Base-by-base conservation (phyloP, 2,797 vertebrate genomes). In the Mico argentatus region DNA sequence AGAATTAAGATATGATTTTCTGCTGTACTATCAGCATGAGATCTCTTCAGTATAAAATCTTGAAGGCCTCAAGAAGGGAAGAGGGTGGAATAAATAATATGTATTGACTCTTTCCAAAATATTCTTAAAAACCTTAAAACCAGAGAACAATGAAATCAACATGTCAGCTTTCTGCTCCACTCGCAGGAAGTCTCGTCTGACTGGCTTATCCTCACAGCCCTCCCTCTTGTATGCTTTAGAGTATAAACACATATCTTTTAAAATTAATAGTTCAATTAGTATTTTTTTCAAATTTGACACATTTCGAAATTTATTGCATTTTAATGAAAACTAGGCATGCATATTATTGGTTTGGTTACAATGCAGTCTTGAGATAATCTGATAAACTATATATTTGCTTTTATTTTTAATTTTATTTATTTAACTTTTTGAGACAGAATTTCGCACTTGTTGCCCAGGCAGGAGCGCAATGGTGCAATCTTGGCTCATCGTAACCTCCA, bases 1-100 rank as follows among this genome's bases (percentile, higher is more conserved):
- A 8, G 11, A 88, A 81, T 76, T 76, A 30, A 96, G 85, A 87
- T 73, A 14, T n/a, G 39, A 0, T n/a, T 81, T 67, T 44, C 67
- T 95, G 20, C 12, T 94, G 93, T 83, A 90, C 20, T 61, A 97
- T 50, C 26, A 93, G 57, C 22, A 52, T 77, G 44, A 57, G 19
- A 75, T 91, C 4, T 70, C 30, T 75, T 93, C n/a, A 57, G 59
- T 3, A 91, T 88, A 88, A 61, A 88, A 86, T 41, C n/a, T 48
- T 24, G 4, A 64, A 76, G 67, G 39, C 82, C 48, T 92, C 39
- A 64, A 46, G 57, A 94, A 76, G 27, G 26, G 15, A 90, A 57
- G 2, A 77, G n/a, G 24, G 7, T 80, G 24, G 2, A 52, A 84
- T 90, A 61, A 14, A 24, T 8, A 22, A 22, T 26, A 88, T 57